These are phyloP conservation scores for Gallinago paraguaiae DNA, from an alignment of 2,113 vertebrate species.

Conservation along the genomic window DNA sequence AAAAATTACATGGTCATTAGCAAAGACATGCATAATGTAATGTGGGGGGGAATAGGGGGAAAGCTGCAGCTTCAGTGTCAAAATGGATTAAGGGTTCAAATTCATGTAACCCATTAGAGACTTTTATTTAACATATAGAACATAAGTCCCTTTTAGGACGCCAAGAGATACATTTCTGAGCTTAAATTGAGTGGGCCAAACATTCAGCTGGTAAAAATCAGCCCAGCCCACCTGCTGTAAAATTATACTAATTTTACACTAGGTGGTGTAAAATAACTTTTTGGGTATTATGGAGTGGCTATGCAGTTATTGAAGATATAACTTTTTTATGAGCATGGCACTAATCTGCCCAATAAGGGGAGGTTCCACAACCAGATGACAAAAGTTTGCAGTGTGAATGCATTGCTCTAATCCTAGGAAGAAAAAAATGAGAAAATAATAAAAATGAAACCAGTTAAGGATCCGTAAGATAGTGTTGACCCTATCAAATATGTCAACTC, in stretches of 20 bases:
- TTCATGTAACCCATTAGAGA: neutral
- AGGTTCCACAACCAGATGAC: neutral
- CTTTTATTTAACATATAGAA: slow-evolving; percentile 19
- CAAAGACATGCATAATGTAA: neutral
- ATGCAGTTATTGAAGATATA: neutral
- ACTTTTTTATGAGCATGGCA: neutral
- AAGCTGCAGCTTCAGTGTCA: neutral
- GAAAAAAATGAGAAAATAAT: neutral
- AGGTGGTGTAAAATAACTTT: neutral
- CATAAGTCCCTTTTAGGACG: slow-evolving; percentile 15
- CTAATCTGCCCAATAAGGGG: neutral
- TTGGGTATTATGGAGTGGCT: neutral
- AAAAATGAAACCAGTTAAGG: neutral
- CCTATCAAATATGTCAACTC: neutral
- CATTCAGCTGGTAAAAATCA: neutral
- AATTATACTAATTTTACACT: neutral
- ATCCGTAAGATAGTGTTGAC: neutral
- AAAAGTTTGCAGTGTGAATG: neutral
- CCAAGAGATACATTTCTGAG: neutral
- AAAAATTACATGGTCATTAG: neutral
- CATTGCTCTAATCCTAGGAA: neutral
- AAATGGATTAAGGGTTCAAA: slow-evolving; percentile 32
- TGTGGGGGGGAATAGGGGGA: too few relatives aligned
- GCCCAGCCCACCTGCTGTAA: neutral
- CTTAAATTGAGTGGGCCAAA: neutral